Base-by-base conservation (phyloP, 2,888 invertebrate genomes). In the Antitype chi region DNA sequence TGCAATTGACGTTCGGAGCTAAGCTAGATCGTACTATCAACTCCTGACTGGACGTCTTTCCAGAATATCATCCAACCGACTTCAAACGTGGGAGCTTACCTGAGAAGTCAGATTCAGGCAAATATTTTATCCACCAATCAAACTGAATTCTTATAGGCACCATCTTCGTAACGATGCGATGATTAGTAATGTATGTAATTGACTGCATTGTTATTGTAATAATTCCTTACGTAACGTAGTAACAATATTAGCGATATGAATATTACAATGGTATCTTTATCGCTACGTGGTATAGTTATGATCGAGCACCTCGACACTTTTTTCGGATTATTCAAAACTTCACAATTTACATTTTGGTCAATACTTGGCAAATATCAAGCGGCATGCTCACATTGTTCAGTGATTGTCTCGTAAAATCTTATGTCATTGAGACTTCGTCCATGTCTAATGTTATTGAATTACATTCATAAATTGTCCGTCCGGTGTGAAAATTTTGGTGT, bases 1-100 rank as follows among this genome's bases (percentile, higher is more conserved):
- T 52, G 62, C 77, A 85, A 83, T 88, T 87, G 84, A 87, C 88
- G 85, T 88, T 87, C 76, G 80, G 77, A 78, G 72, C 77, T 82
- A 60, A 77, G 57, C 66, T 82, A 82, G 59, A 75, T 60, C 13
- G 20, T 28, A 62, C 25, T 75, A 53, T 49, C 55, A 28, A 47
- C 53, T 49, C 25, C 68, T 59, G 60, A 68, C 47, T 75, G 74
- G 59, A 70, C 15, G 62, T 70, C 52, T 66, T 75, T 78, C 78
- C 63, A 69, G 55, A 75, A 49, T 62, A 72, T 25, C 74, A 75
- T 63, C 28, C 25, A 59, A 70, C 15, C 28, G 72, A 72, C 68
- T 76, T 76, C 38, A 74, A 62, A 78, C 69, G 74, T 77, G 72
- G 78, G 64, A 15, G 67, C 68, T 74, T 74, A 68, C 66, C 38